These are phyloP conservation scores for Drosophila birchii DNA, from an alignment of 2,888 invertebrate species.

Conservation along the genomic window DNA sequence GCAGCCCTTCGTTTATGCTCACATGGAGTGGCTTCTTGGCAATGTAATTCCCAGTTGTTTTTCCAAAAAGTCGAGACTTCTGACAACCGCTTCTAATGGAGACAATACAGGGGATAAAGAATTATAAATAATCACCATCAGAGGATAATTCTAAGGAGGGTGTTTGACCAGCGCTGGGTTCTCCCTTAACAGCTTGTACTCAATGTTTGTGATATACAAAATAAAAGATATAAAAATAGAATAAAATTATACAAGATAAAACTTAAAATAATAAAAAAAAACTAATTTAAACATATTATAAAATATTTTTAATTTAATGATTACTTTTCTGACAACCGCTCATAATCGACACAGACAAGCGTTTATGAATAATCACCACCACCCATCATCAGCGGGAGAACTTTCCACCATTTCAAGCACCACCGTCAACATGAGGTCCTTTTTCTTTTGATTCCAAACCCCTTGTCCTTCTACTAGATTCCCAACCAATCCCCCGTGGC, in stretches of 20 bases:
- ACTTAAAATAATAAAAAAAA: not conserved
- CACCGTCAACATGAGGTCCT: conserved; percentile 34
- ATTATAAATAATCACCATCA: conserved; percentile 54
- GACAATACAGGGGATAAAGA: conserved; percentile 55
- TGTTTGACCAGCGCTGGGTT: not conserved
- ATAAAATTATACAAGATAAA: not conserved
- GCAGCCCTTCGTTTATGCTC: conserved; percentile 6
- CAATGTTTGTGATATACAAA: not conserved
- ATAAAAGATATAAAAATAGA: not conserved
- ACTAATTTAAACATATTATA: not conserved
- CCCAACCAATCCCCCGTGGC: conserved; percentile 19
- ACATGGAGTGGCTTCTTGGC: conserved; percentile 15
- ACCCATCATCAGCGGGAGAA: conserved; percentile 9
- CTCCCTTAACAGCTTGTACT: not conserved
- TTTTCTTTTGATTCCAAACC: conserved; percentile 14
- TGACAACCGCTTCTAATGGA: conserved; percentile 56
- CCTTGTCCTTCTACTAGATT: not conserved
- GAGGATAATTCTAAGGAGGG: conserved; percentile 48
- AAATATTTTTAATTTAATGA: not conserved
- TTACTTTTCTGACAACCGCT: conserved; percentile 35
- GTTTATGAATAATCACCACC: conserved; percentile 62
- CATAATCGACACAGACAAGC: conserved; percentile 59
- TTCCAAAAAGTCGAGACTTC: conserved; percentile 7
- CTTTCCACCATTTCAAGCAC: conserved; percentile 19
- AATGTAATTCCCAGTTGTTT: conserved; percentile 19